phyloP scores from a whole-genome alignment of 2,797 vertebrate genomes.

The Lindbergichthys nudifrons region DNA sequence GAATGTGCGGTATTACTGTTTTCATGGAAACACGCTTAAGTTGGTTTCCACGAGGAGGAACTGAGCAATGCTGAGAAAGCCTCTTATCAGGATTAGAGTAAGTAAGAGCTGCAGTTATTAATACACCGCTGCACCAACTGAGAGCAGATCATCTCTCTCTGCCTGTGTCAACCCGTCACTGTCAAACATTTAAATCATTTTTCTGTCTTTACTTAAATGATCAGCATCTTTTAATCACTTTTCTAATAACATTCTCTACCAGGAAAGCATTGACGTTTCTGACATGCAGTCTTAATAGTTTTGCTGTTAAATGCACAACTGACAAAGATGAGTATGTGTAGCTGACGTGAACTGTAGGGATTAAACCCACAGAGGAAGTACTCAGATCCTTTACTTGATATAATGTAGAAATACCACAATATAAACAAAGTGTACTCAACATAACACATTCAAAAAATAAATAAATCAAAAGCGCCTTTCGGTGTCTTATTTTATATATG shows the following conservation, averaged over 20 bases:
- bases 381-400: background rate
- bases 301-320: background rate
- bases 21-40: constrained; percentile 61
- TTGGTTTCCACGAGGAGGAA: constrained; percentile 59
- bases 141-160: constrained; percentile 25
- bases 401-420: background rate
- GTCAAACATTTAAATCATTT: constrained; percentile 10
- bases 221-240: background rate
- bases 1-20: constrained; percentile 39
- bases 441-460: background rate
- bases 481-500: background rate
- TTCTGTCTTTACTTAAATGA: constrained; percentile 1
- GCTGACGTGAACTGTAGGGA: background rate
- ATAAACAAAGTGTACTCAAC: background rate
- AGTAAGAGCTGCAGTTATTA: constrained; percentile 69
- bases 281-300: background rate
- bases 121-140: constrained; percentile 55
- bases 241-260: background rate
- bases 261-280: background rate
- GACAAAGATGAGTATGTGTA: background rate
- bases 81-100: constrained; percentile 79
- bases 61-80: constrained; percentile 73
- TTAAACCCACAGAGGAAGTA: background rate
- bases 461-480: background rate
- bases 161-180: background rate